Conservation (phyloP, 2,888 invertebrate species). For the Epistrophe eligans region DNA sequence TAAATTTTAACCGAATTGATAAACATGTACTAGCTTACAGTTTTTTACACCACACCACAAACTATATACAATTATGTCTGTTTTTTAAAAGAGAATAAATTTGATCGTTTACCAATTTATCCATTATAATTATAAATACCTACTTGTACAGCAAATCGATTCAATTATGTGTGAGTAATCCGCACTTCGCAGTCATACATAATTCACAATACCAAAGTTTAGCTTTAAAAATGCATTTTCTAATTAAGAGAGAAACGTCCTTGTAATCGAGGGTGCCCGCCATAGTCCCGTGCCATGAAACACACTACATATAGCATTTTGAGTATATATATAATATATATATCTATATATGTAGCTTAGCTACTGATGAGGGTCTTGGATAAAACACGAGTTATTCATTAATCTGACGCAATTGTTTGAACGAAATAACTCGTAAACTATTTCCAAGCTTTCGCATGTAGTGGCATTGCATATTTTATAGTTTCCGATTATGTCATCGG, state of each 20-base stretch:
- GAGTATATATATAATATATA: no score
- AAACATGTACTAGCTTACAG: no score
- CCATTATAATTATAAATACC: background rate
- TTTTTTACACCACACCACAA: no score
- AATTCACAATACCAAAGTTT: background rate
- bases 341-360: no score
- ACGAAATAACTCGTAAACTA: conserved; percentile 44
- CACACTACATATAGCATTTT: background rate
- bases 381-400: conserved; percentile 41
- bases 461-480: conserved; percentile 56
- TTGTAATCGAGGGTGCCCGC: conserved; percentile 32
- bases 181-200: conserved; percentile 12
- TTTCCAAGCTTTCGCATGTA: conserved; percentile 9
- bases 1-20: no score
- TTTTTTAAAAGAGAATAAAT: background rate
- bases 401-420: conserved; percentile 33
- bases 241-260: conserved; percentile 47
- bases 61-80: no score
- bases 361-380: background rate
- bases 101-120: background rate
- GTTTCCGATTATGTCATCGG: conserved; percentile 62
- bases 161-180: conserved; percentile 33
- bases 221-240: conserved; percentile 39
- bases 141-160: conserved; percentile 18
- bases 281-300: background rate